Conservation (phyloP, 2,113 vertebrate species). For the Sorex araneus region DNA sequence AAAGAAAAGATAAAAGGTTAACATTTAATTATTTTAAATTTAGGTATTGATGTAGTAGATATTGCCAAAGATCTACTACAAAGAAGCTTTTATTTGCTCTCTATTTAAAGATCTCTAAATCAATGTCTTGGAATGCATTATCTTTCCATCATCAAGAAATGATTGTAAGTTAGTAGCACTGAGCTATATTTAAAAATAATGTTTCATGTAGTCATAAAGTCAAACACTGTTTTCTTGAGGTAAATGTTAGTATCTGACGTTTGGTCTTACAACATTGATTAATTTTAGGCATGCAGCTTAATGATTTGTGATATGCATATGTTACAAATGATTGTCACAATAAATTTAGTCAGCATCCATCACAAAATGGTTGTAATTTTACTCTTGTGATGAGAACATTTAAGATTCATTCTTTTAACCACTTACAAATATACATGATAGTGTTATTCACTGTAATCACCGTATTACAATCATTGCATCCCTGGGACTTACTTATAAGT, state of each 20-base stretch:
- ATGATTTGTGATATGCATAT: too few relatives aligned
- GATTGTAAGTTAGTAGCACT: neutral
- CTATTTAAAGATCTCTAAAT: constrained; percentile 27
- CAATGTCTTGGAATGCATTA: neutral
- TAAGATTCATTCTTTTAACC: neutral
- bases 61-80: neutral
- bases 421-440: too few relatives aligned
- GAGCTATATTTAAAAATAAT: neutral
- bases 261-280: constrained; percentile 7
- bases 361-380: neutral
- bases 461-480: too few relatives aligned
- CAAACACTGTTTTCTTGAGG: constrained; percentile 15
- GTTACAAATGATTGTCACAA: neutral
- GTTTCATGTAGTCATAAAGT: constrained; percentile 29
- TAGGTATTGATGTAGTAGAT: neutral
- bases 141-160: constrained; percentile 15
- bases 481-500: too few relatives aligned
- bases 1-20: neutral
- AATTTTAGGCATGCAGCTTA: neutral
- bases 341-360: too few relatives aligned
- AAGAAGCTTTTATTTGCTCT: neutral
- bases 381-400: constrained; percentile 8
- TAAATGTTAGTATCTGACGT: neutral
- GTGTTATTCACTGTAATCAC: too few relatives aligned
- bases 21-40: constrained; percentile 1